Evolutionary conservation across 2,797 vertebrate species (phyloP).

Genomic region (Ptychobarbus kaznakovi): DNA sequence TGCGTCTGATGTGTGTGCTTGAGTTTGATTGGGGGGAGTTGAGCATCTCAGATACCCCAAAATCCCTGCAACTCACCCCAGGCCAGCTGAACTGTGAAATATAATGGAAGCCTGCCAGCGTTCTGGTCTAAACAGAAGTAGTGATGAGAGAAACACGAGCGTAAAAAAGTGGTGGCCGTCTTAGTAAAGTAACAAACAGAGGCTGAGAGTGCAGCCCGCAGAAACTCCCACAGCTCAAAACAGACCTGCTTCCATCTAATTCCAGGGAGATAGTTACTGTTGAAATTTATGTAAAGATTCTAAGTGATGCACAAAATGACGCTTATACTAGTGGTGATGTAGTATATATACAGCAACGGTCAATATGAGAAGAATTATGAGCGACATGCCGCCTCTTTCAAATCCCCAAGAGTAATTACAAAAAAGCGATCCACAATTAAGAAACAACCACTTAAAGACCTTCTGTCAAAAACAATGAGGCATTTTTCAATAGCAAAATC

Average conservation of each 20-base stretch:
- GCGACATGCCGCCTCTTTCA: neutral
- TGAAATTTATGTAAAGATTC: too few relatives aligned
- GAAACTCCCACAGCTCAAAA: constrained; percentile 41
- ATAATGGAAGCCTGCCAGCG: constrained; percentile 36
- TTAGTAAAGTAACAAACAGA: constrained; percentile 20
- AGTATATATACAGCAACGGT: neutral
- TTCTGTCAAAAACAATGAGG: neutral
- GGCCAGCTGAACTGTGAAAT: constrained; percentile 39
- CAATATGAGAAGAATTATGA: constrained; percentile 25
- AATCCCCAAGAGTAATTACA: neutral
- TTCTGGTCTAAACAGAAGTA: constrained; percentile 1
- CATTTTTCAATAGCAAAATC: neutral
- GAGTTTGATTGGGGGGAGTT: constrained; percentile 14
- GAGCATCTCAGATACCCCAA: constrained; percentile 25
- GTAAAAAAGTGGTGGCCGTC: constrained; percentile 12
- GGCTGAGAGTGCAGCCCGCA: constrained; percentile 10
- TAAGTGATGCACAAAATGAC: neutral
- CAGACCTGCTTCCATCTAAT: constrained; percentile 13
- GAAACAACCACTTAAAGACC: neutral
- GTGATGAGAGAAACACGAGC: neutral
- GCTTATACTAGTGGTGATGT: neutral
- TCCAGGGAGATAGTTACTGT: neutral
- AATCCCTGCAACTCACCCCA: constrained; percentile 30
- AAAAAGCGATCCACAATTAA: neutral
- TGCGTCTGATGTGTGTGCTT: constrained; percentile 2